These are phyloP conservation scores for Carlito syrichta DNA, from an alignment of 2,113 vertebrate species.

Conservation along the genomic window DNA sequence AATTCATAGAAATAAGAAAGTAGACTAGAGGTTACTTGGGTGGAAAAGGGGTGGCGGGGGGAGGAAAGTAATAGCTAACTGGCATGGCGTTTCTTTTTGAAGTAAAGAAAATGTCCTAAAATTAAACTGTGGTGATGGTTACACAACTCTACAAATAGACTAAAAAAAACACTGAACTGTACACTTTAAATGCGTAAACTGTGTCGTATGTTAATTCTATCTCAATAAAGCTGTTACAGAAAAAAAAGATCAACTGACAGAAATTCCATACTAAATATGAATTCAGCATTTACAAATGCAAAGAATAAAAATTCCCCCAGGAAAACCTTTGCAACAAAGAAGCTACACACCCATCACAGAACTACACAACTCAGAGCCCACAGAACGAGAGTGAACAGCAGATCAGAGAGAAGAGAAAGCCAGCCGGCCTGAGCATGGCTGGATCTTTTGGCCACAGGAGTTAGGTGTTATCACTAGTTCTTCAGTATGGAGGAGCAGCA, in stretches of 20 bases:
- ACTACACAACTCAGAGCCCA: not conserved
- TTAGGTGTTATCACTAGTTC: not conserved
- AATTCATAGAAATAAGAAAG: not conserved
- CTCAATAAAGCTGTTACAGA: not conserved
- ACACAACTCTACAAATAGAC: constrained; percentile 6
- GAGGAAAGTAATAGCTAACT: not conserved
- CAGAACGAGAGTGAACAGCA: not conserved
- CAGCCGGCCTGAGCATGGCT: not conserved
- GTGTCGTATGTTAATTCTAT: not conserved
- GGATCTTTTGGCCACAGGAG: not conserved
- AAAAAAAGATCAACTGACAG: not conserved
- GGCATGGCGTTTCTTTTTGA: not conserved
- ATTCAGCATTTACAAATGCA: constrained; percentile 25
- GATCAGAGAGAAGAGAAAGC: not conserved
- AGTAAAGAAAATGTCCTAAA: not conserved
- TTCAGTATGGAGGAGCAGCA: not conserved
- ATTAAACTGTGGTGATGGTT: not conserved
- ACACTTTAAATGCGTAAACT: not conserved
- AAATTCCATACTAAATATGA: constrained; percentile 27
- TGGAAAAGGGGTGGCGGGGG: too few species aligned
- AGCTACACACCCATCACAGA: not conserved
- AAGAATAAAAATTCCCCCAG: not conserved
- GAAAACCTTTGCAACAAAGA: not conserved
- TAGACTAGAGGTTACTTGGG: not conserved
- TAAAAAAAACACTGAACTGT: constrained; percentile 23